Evolutionary conservation across 2,797 vertebrate genomes (phyloP), one percentile per base, ranked within the genome.

Genomic region (Trachurus trachurus): DNA sequence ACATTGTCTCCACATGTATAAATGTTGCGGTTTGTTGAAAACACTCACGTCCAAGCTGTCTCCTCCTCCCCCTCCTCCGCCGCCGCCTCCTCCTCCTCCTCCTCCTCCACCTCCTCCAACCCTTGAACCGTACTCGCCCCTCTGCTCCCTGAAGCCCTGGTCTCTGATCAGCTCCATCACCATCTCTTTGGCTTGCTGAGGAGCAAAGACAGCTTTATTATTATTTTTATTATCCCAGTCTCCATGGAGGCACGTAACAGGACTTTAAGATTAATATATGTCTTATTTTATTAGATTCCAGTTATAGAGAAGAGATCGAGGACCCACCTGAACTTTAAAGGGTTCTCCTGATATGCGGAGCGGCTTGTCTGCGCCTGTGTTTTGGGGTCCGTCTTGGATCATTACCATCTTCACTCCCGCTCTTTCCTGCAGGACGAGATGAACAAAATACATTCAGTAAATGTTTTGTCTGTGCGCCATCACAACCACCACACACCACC

Each of bases 381-480:
- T 99, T 87, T 99, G 98, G 16, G 98, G 98, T 5, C 98, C 98
- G 49, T 99, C 98, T 87, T 99, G 98, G 92, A 99, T 99, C 98
- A 99, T 99, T 34, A 99, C 98, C 98, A 99, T 99, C 93, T 99
- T 99, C 63, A 99, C 98, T 71, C 98, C 98, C 52, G 98, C 97
- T 59, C 98, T 94, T 72, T 99, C 98, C 98, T 99, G 59, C 16
- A 70, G 13, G 34, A 19, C n/a, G 8, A 26, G 3, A 67, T 2
- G 42, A 58, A 64, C 0, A n/a, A 40, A 26, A 40, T 0, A 52
- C 8, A 44, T 4, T 11, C 2, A 57, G 19, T 1, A 11, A 26
- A 2, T 7, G 15, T 26, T n/a, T n/a, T 6, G 0, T 11, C 1
- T 13, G 31, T 9, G 42, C 12, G 15, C 12, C 40, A 13, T 11